Evolutionary conservation across 1,140 invertebrate genomes (phyloP), one percentile per base, ranked within the genome.

Genomic region (Drosophila micromelanica): DNA sequence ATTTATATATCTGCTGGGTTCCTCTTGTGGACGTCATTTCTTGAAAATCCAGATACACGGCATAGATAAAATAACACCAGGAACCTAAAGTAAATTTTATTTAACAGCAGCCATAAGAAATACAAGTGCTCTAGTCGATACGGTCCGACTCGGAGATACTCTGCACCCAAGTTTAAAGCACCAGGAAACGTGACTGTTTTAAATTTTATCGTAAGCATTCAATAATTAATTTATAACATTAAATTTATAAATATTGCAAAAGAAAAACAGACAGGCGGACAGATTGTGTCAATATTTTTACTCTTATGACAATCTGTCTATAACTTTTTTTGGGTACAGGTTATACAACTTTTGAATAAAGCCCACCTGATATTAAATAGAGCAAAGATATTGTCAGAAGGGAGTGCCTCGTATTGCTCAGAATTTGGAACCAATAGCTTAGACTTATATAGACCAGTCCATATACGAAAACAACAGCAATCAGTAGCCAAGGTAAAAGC

Each of bases 1-100:
- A 11, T 23, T 2, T 13, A 15, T 37, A 9, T 17, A 17, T 17
- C 17, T 2, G 17, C 17, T 17, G 17, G 1, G 17, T 17, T 17
- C 17, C 17, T 17, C 17, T 17, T 38, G 43, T 23, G 17, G 17
- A 17, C 0, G 20, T 35, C 42, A 62, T 51, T 9, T 55, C 42
- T 5, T 57, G 38, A 70, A 86, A 85, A 13, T 70, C 81, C 9
- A 23, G 1, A 1, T 48, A 63, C 1, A 86, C 57, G 6, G 46
- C 68, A 20, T 56, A 23, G 9, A 70, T 46, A 7, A 63, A 86
- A 17, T 86, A 86, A 1, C 23, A 32, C 77, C 73, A 85, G 23
- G 63, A 74, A 30, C 46, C 77, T 85, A 17, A 30, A 11, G 1
- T 42, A 59, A 56, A 13, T 20, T 2, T 12, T 23, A 45, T 8